Evolutionary conservation across 2,888 invertebrate species (phyloP), one percentile per base, ranked within the genome.

Genomic region (Tenthredo notha): DNA sequence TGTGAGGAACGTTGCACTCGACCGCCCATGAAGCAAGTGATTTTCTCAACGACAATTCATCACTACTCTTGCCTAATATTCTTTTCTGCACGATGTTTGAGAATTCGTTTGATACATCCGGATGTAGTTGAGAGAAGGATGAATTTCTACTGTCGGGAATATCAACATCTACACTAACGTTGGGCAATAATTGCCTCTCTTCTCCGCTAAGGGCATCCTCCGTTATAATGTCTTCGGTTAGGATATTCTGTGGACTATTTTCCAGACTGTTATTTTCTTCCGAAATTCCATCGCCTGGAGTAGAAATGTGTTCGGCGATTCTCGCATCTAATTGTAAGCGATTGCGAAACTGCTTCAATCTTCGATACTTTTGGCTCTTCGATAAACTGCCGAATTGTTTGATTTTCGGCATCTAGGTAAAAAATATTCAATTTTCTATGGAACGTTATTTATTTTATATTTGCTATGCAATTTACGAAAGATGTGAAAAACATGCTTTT

Each of bases 21-120:
- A 67, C 33, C 1, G 67, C 67, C 67, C 67, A 67, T 33, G 33
- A 18, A 67, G 67, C 67, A 67, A 67, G 67, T 67, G 5, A 67
- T 67, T 18, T 18, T 67, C 33, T 67, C 5, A 67, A 67, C 1
- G 67, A 33, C 10, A 33, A 33, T 33, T 67, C 33, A 67, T 67
- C 3, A 67, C 33, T 33, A 33, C 33, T 33, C 33, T 33, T 33
- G 3, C 33, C 33, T 33, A 33, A 33, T 33, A 33, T 33, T 33
- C 33, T 33, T 2, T 33, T 33, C 4, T 33, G 33, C 33, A 33
- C 33, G 33, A 33, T 33, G 33, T 33, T 33, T 4, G 33, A 33
- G 4, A 33, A 33, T 33, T 33, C 33, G 4, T 33, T 33, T 33
- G 33, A 33, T 33, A 33, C 33, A 33, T 33, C 33, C 4, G 33